These are phyloP conservation scores for Lates calcarifer DNA, from an alignment of 2,113 vertebrate species.

Conservation along the genomic window DNA sequence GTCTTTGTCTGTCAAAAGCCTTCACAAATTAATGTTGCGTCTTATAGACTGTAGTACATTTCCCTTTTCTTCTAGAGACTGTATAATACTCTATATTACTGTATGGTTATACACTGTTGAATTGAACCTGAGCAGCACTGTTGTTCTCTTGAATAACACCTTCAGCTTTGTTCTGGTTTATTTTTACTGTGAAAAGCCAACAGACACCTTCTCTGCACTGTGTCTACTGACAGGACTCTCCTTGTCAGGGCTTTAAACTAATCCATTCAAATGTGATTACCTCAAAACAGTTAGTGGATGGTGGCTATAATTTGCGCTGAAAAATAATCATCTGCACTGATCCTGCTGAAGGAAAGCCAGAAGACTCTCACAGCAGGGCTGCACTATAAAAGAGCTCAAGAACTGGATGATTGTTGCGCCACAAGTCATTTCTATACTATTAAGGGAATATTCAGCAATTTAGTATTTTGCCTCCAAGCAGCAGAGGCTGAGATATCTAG, in stretches of 20 bases:
- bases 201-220: neutral
- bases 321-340: neutral
- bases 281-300: neutral
- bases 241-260: neutral
- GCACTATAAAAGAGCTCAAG: neutral
- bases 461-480: neutral
- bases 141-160: neutral
- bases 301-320: neutral
- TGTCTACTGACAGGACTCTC: neutral
- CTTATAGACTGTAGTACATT: neutral
- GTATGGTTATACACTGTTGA: neutral
- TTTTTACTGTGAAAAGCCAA: neutral
- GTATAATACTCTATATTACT: too few relatives aligned
- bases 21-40: slow-evolving; percentile 14
- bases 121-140: neutral
- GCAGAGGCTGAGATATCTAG: too few relatives aligned
- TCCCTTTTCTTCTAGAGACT: slow-evolving; percentile 6
- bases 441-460: neutral
- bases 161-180: neutral
- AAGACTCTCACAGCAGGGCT: neutral
- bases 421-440: neutral
- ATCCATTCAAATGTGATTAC: neutral
- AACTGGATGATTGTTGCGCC: neutral
- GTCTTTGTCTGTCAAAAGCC: slow-evolving; percentile 2
- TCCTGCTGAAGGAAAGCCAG: neutral